These are phyloP conservation scores for Altica lythri DNA, from an alignment of 2,888 invertebrate species.

Conservation along the genomic window DNA sequence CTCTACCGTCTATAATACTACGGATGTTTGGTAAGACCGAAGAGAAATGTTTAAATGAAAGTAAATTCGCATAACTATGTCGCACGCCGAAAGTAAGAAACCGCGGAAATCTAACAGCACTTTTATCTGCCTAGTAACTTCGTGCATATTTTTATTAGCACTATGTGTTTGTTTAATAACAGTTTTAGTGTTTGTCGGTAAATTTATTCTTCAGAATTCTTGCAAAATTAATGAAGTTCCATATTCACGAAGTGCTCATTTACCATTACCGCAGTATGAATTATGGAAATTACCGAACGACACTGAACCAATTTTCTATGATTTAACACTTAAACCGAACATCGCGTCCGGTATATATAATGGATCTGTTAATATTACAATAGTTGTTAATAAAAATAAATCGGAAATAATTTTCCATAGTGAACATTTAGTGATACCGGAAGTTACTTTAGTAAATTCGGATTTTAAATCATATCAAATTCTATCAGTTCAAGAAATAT, in stretches of 20 bases:
- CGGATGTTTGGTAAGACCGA: conserved; percentile 28
- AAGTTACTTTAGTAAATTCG: conserved; percentile 40
- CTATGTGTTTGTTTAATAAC: conserved; percentile 51
- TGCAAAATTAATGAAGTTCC: conserved; percentile 14
- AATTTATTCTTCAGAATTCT: conserved; percentile 43
- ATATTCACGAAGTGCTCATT: neutral
- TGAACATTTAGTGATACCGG: conserved; percentile 46
- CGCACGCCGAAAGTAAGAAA: conserved; percentile 26
- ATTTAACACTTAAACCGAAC: conserved; percentile 67
- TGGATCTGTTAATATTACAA: conserved; percentile 63
- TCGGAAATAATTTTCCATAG: conserved; percentile 48
- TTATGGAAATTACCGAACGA: conserved; percentile 62
- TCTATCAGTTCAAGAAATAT: conserved; percentile 45
- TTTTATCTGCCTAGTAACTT: conserved; percentile 47
- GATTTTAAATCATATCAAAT: conserved; percentile 35
- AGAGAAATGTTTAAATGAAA: conserved; percentile 37
- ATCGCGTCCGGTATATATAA: conserved; percentile 63
- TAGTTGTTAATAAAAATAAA: conserved; percentile 53
- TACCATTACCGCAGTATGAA: conserved; percentile 12
- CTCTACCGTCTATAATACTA: no score
- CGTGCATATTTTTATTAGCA: conserved; percentile 52
- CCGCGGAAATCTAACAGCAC: conserved; percentile 35
- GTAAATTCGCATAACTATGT: conserved; percentile 26
- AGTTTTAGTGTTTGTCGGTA: conserved; percentile 53
- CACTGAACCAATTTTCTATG: conserved; percentile 66